Percentiles rank a stretch among this genome's conserved stretches.
Conservation (phyloP, 1,140 invertebrate species). For the Lucilia cuprina region DNA sequence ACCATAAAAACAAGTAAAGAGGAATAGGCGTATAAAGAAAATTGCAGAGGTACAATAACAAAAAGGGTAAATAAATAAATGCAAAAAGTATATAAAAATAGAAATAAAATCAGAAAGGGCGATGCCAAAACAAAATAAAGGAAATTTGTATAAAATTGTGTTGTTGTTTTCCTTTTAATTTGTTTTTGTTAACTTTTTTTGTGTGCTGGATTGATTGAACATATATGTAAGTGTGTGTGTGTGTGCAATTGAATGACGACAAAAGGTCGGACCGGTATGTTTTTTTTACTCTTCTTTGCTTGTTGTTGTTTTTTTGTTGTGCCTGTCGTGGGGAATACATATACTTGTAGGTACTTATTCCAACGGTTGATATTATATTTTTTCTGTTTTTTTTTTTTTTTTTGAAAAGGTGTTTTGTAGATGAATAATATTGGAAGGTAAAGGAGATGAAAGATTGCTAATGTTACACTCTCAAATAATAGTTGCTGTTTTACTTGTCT, state of each 20-base stretch:
- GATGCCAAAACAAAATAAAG: constrained; percentile 22
- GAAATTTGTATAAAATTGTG: neutral
- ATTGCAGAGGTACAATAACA: constrained; percentile 7
- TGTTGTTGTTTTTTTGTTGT: too few relatives aligned
- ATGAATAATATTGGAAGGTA: neutral
- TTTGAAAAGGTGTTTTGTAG: too few relatives aligned
- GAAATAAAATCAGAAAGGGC: neutral
- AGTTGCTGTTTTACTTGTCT: neutral
- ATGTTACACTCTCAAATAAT: neutral
- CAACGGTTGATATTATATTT: neutral
- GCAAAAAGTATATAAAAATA: neutral
- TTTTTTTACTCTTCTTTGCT: neutral
- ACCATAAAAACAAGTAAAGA: neutral
- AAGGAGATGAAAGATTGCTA: neutral
- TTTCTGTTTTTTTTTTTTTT: neutral
- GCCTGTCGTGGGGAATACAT: neutral
- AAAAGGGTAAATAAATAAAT: constrained; percentile 7
- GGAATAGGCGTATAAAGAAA: neutral
- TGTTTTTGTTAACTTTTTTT: neutral
- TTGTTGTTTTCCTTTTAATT: neutral
- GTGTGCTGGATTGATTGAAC: neutral
- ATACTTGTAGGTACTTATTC: neutral
- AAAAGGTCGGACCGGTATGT: constrained; percentile 16
- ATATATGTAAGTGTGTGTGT: neutral
- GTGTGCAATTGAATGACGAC: constrained; percentile 7